Conservation (phyloP, 2,797 vertebrate species). For the Triplophysa bombifrons region DNA sequence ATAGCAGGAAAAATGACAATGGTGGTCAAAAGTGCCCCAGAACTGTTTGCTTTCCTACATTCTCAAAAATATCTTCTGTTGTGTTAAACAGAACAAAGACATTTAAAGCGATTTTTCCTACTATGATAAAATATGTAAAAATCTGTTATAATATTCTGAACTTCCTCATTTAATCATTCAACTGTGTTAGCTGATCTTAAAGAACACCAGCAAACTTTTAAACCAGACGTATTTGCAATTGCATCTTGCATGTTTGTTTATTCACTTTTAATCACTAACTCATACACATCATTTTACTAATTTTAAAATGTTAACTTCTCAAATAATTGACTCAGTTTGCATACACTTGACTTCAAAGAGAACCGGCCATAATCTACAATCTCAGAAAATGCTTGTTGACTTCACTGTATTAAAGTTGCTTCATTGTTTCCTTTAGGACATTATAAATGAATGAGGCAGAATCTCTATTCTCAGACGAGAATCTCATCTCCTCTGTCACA, state of each 20-base stretch:
- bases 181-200: background rate
- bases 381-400: constrained; percentile 39
- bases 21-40: too few species aligned
- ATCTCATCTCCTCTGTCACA: constrained; percentile 36
- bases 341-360: background rate
- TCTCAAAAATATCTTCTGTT: too few species aligned
- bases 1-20: too few species aligned
- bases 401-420: constrained; percentile 1
- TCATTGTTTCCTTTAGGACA: constrained; percentile 26
- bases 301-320: background rate
- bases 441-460: constrained; percentile 39
- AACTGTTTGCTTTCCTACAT: too few species aligned
- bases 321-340: background rate
- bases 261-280: background rate
- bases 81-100: too few species aligned
- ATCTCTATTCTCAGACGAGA: constrained; percentile 50
- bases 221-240: background rate
- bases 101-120: too few species aligned
- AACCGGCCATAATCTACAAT: background rate
- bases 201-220: background rate
- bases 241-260: background rate
- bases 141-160: too few species aligned
- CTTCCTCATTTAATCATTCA: too few species aligned
- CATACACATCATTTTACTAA: background rate
- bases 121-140: too few species aligned